Evolutionary conservation across 2,888 invertebrate species (phyloP).

Genomic region (Muscina levida): DNA sequence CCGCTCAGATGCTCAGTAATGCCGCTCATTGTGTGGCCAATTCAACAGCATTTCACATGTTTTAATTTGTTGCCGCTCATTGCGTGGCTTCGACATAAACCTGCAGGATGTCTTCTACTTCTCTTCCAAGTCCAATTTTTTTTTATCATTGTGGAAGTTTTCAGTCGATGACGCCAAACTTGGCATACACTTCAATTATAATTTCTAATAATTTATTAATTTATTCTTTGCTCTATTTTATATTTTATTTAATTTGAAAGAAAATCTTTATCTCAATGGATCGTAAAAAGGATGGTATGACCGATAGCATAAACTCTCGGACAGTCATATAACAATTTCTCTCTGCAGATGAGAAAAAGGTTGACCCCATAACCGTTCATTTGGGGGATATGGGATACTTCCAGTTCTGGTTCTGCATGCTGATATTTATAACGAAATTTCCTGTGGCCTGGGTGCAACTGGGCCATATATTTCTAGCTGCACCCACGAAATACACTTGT

Average conservation of each 20-base stretch:
- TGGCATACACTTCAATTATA: too few relatives aligned
- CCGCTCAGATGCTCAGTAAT: too few relatives aligned
- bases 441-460: conserved; percentile 91
- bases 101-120: too few relatives aligned
- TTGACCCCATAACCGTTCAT: conserved; percentile 85
- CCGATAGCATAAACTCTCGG: neutral
- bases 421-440: conserved; percentile 87
- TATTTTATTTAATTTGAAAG: neutral
- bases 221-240: too few relatives aligned
- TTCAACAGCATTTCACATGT: too few relatives aligned
- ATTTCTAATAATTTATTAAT: neutral
- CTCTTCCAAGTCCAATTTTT: too few relatives aligned
- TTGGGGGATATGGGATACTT: conserved; percentile 88
- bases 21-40: too few relatives aligned
- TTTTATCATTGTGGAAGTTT: too few relatives aligned
- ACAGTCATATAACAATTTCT: neutral
- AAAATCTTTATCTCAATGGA: conserved; percentile 29
- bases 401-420: conserved; percentile 86
- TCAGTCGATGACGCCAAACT: too few relatives aligned
- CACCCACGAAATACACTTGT: conserved; percentile 83
- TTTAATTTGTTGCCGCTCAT: too few relatives aligned
- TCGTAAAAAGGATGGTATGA: conserved; percentile 23
- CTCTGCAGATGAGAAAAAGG: conserved; percentile 23
- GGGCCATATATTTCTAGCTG: conserved; percentile 88
- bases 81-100: too few relatives aligned